Conservation (phyloP, 1,140 invertebrate genomes). For the Platyscapa corneri region DNA sequence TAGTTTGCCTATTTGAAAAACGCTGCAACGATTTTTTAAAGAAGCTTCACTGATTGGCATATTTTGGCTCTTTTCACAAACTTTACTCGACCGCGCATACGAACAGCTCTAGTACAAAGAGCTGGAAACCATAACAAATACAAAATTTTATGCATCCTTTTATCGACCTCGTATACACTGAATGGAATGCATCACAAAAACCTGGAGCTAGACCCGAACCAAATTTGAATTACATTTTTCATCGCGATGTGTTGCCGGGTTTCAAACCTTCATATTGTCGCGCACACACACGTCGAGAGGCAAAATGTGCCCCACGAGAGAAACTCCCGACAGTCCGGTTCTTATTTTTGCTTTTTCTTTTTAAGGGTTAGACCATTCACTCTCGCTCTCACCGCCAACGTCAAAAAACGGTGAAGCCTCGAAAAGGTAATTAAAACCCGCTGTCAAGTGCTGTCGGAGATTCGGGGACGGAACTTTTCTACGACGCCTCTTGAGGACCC, state of each 20-base stretch:
- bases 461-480: slow-evolving; percentile 46
- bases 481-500: slow-evolving; percentile 40
- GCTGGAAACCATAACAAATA: not conserved
- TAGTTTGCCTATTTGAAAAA: too few species aligned
- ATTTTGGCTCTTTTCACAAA: not conserved
- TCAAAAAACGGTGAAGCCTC: slow-evolving; percentile 48
- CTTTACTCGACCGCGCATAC: not conserved
- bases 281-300: not conserved
- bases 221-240: slow-evolving; percentile 48
- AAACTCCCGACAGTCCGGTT: not conserved
- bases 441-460: slow-evolving; percentile 31
- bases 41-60: not conserved
- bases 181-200: slow-evolving; percentile 23
- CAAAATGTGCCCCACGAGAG: not conserved
- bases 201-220: not conserved
- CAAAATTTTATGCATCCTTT: slow-evolving; percentile 35
- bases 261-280: not conserved
- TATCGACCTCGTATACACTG: not conserved
- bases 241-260: not conserved
- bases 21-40: not conserved
- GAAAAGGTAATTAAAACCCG: slow-evolving; percentile 50
- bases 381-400: not conserved
- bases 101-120: slow-evolving; percentile 26
- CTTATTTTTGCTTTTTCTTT: not conserved
- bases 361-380: not conserved